phyloP scores from a whole-genome alignment of 2,888 invertebrate species.

The Therioaphis trifolii region DNA sequence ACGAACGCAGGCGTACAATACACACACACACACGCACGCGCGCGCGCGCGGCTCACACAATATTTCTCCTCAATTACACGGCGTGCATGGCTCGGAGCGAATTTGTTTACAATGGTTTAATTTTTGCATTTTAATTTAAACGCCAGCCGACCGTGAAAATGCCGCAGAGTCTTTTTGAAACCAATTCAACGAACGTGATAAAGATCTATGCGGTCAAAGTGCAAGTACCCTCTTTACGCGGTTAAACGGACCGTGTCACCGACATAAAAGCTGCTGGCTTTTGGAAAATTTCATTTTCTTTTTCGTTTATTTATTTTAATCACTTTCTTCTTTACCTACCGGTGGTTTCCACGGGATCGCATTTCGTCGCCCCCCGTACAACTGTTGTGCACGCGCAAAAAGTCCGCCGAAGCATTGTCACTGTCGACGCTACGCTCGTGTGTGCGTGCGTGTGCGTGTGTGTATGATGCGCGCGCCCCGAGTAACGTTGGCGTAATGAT shows the following conservation, averaged over 20 bases:
- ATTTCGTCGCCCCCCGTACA: background rate
- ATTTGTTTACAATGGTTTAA: conserved; percentile 39
- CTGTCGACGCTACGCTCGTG: background rate
- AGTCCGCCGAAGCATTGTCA: too few relatives aligned
- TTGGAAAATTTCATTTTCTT: conserved; percentile 34
- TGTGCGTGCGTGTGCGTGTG: background rate
- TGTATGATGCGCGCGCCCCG: background rate
- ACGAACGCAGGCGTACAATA: too few relatives aligned
- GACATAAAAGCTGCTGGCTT: conserved; percentile 45
- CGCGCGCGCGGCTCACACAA: too few relatives aligned
- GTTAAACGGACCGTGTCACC: conserved; percentile 60
- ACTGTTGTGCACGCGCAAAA: too few relatives aligned
- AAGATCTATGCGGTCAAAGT: conserved; percentile 50
- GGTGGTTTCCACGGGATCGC: background rate
- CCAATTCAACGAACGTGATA: conserved; percentile 53
- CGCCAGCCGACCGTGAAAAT: conserved; percentile 34
- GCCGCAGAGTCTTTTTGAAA: conserved; percentile 34
- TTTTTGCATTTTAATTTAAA: conserved; percentile 56
- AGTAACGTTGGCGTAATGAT: background rate
- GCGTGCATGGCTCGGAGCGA: conserved; percentile 3
- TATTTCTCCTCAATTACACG: conserved; percentile 13
- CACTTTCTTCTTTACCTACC: conserved; percentile 28
- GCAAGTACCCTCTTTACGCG: conserved; percentile 21
- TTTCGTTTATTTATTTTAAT: conserved; percentile 57
- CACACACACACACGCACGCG: too few relatives aligned